phyloP scores from a whole-genome alignment of 2,113 vertebrate species.

The Holacanthus passer region DNA sequence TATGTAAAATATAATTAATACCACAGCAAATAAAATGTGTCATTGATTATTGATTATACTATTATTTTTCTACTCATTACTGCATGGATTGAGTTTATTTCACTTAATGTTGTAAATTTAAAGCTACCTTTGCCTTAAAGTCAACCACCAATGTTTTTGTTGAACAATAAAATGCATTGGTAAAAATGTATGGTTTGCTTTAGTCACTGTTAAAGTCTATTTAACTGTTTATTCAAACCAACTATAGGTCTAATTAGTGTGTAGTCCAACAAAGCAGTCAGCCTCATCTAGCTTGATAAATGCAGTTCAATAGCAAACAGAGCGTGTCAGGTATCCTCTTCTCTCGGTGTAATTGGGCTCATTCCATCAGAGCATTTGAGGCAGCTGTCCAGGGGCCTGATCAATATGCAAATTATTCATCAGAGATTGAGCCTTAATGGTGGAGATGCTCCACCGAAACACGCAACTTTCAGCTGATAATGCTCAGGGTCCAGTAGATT shows the following conservation, averaged over 20 bases:
- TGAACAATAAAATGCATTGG: constrained; percentile 78
- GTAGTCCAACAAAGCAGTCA: constrained; percentile 19
- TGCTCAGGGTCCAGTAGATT: not conserved
- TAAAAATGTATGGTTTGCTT: constrained; percentile 47
- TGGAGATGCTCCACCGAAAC: constrained; percentile 2
- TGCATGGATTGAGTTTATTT: constrained; percentile 62
- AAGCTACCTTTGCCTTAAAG: constrained; percentile 63
- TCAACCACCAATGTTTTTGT: constrained; percentile 61
- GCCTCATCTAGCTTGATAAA: constrained; percentile 29
- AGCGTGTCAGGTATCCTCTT: constrained; percentile 16
- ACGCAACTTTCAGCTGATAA: not conserved
- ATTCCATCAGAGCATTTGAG: constrained; percentile 49
- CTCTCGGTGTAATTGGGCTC: constrained; percentile 54
- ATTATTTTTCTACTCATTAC: constrained; percentile 72
- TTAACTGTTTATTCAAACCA: constrained; percentile 38
- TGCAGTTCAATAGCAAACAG: constrained; percentile 11
- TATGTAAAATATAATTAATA: constrained; percentile 70
- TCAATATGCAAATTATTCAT: constrained; percentile 61
- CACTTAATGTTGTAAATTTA: constrained; percentile 65
- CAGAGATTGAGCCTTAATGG: constrained; percentile 22
- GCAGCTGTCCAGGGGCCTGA: constrained; percentile 48
- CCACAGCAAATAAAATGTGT: constrained; percentile 66
- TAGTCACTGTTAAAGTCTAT: constrained; percentile 29
- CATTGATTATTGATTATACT: too few relatives aligned
- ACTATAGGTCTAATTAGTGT: constrained; percentile 25